Evolutionary conservation across 1,140 invertebrate species (phyloP), one percentile per base, ranked within the genome.

Genomic region (Asobara japonica): DNA sequence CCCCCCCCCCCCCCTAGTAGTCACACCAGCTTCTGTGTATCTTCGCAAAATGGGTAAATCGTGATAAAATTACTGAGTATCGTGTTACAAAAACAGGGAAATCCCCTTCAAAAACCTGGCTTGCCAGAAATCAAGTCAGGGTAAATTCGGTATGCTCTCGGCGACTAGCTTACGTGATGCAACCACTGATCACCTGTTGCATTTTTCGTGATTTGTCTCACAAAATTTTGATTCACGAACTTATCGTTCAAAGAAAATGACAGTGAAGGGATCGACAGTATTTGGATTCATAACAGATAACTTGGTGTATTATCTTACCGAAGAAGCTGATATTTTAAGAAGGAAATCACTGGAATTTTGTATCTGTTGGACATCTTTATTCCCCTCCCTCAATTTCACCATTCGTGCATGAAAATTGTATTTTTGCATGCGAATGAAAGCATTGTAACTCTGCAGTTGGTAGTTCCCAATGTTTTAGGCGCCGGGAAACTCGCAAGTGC

Each of bases 151-250:
- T 71, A 65, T 71, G 65, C 61, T 33, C 38, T 45, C 48, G 18
- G 30, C 31, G 69, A 56, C 22, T 65, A 56, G 48, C 69, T 71
- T 74, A 74, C 69, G 69, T 71, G 73, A 65, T 56, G 41, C 61
- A 38, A n/a, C 31, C 18, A 36, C 56, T 48, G 62, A 74, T 74
- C 77, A 79, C 77, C 77, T 79, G 77, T 79, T 79, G 77, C 77
- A 27, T 56, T 71, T 33, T 56, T 27, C 22, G 64, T 30, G 48
- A 74, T 71, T 72, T 45, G 64, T 69, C 60, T 69, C 69, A 48
- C 29, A 38, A 51, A 70, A 60, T 41, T 61, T 31, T 45, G 45
- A 18, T 27, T n/a, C n/a, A n/a, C n/a, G n/a, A n/a, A n/a, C n/a
- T n/a, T n/a, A n/a, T n/a, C n/a, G n/a, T n/a, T n/a, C 69, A 71